phyloP scores from a whole-genome alignment of 2,888 invertebrate genomes.

The Parnassius apollo region DNA sequence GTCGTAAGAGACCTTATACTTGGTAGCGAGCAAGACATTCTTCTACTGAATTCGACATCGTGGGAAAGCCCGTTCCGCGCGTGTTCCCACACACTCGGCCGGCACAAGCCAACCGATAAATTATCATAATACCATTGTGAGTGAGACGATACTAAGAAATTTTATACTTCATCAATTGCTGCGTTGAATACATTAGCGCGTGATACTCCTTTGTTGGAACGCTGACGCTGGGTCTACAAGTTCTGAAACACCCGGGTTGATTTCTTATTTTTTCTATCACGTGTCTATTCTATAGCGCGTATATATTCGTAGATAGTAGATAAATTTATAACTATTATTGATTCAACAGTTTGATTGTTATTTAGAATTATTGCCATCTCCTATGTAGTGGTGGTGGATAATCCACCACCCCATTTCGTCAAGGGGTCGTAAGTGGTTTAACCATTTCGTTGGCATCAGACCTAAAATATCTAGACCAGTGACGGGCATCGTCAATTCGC shows the following conservation, averaged over 20 bases:
- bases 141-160: conserved; percentile 81
- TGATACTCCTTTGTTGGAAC: conserved; percentile 68
- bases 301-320: conserved; percentile 31
- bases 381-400: no score
- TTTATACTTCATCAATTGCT: conserved; percentile 81
- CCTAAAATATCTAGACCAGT: no score
- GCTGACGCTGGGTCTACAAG: conserved; percentile 50
- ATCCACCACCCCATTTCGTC: no score
- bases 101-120: conserved; percentile 81
- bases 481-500: no score
- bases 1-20: conserved; percentile 54
- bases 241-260: conserved; percentile 40
- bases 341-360: not conserved
- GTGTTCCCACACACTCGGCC: conserved; percentile 81
- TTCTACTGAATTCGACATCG: conserved; percentile 52
- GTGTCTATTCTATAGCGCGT: conserved; percentile 38
- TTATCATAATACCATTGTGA: conserved; percentile 82
- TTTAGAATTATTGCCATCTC: no score
- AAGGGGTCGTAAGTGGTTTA: no score
- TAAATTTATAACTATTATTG: not conserved
- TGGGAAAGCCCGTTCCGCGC: conserved; percentile 81
- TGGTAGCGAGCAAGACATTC: conserved; percentile 53
- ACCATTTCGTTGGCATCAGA: no score
- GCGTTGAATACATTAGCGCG: conserved; percentile 80
- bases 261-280: conserved; percentile 57